A percentile compares a stretch with the other conserved stretches of the same genome.
These are phyloP conservation scores for Microctenopoma lineatum DNA, from an alignment of 2,797 vertebrate genomes.

Conservation along the genomic window DNA sequence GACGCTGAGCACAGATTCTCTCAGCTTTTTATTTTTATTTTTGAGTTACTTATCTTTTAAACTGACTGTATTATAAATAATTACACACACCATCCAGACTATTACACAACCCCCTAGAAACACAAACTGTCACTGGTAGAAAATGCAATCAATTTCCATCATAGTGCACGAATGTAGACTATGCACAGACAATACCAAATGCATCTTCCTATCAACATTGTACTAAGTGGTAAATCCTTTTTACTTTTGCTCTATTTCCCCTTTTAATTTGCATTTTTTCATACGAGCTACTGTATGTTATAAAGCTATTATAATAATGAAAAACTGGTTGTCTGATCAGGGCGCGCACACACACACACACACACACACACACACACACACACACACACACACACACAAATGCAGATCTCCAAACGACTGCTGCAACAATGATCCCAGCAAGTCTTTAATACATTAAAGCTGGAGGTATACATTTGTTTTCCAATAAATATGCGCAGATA, in stretches of 20 bases:
- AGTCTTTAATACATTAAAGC: slow-evolving; percentile 5
- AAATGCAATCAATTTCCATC: slow-evolving; percentile 65
- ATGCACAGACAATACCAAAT: slow-evolving; percentile 59
- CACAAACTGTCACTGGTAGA: slow-evolving; percentile 42
- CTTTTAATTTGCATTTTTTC: slow-evolving; percentile 76
- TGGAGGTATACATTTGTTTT: too few species aligned
- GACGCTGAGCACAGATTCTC: slow-evolving; percentile 17
- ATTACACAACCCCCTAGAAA: slow-evolving; percentile 41
- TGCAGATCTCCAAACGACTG: slow-evolving; percentile 50
- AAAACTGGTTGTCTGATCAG: slow-evolving; percentile 70
- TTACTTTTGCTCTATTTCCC: slow-evolving; percentile 79
- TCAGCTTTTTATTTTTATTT: slow-evolving; percentile 10
- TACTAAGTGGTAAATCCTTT: slow-evolving; percentile 75
- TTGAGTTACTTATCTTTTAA: slow-evolving; percentile 26
- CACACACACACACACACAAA: slow-evolving; percentile 65
- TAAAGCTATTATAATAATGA: slow-evolving; percentile 74
- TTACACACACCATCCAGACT: slow-evolving; percentile 19
- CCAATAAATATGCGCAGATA: too few species aligned
- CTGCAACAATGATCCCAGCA: slow-evolving; percentile 19
- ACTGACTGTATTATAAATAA: slow-evolving; percentile 35
- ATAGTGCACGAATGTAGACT: slow-evolving; percentile 50
- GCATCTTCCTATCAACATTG: slow-evolving; percentile 62
- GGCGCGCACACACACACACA: too few species aligned
- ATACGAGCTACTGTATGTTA: slow-evolving; percentile 62
- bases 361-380: slow-evolving; percentile 7